Evolutionary conservation across 2,797 vertebrate genomes (phyloP).

Genomic region (Microctenopoma stevenorrisi): DNA sequence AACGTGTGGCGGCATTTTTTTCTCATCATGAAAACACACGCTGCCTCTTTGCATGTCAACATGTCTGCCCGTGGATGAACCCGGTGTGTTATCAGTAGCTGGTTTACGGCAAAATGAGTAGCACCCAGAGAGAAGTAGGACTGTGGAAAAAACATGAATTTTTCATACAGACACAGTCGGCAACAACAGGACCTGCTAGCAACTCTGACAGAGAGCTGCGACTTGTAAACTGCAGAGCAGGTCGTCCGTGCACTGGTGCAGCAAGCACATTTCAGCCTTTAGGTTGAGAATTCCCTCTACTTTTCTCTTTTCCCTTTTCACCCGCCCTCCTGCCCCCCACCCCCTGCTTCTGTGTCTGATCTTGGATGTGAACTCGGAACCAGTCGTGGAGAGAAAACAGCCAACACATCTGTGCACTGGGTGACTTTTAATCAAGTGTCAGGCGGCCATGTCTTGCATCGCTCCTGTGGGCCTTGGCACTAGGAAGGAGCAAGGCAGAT

Average conservation of each 20-base stretch:
- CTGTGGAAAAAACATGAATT: background rate
- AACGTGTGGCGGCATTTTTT: background rate
- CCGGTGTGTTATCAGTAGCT: background rate
- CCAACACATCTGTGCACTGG: constrained; percentile 29
- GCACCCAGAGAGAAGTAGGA: background rate
- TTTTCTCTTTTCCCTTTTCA: background rate
- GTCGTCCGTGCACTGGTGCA: constrained; percentile 26
- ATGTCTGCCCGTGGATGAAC: background rate
- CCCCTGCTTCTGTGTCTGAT: constrained; percentile 26
- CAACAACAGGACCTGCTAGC: background rate
- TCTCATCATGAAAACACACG: background rate
- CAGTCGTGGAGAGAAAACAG: constrained; percentile 24
- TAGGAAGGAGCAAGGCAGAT: constrained; percentile 68
- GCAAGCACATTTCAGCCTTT: constrained; percentile 37
- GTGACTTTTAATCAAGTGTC: constrained; percentile 69
- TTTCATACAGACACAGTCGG: constrained; percentile 1
- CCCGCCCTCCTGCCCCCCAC: background rate
- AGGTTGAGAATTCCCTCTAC: constrained; percentile 5
- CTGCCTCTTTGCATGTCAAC: constrained; percentile 1
- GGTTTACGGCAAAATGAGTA: background rate
- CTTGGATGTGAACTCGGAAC: constrained; percentile 33
- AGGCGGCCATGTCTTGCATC: constrained; percentile 43
- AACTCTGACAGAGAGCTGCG: too few relatives aligned
- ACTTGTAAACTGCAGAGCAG: constrained; percentile 26
- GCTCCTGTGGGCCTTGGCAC: constrained; percentile 60